A percentile compares a stretch with the other conserved stretches of the same genome.
Conservation (phyloP, 1,140 invertebrate species). For the Acromyrmex charruanus region DNA sequence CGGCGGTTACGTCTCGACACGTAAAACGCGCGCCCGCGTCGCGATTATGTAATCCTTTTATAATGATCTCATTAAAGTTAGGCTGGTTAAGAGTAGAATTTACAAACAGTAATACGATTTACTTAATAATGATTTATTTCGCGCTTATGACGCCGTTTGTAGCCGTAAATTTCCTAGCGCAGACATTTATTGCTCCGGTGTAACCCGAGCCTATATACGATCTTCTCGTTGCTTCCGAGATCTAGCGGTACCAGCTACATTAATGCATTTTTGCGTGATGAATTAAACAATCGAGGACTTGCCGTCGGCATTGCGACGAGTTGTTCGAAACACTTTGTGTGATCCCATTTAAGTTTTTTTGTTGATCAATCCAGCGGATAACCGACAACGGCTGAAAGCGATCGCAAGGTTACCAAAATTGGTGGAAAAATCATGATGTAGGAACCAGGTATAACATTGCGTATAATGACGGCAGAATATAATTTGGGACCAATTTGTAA, state of each 20-base stretch:
- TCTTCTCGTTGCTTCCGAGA: constrained; percentile 41
- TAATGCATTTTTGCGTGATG: constrained; percentile 21
- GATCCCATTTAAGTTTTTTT: not conserved
- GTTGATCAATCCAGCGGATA: not conserved
- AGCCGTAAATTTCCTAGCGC: constrained; percentile 65
- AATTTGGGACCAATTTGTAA: no score
- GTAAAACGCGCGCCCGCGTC: constrained; percentile 17
- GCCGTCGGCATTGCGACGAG: no score
- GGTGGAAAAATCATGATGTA: not conserved
- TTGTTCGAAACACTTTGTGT: not conserved
- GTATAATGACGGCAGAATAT: no score
- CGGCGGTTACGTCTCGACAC: not conserved
- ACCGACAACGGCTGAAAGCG: not conserved
- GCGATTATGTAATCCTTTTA: constrained; percentile 68
- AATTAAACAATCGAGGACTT: constrained; percentile 28
- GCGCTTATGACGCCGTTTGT: constrained; percentile 56
- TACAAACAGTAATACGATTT: constrained; percentile 76
- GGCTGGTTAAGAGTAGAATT: constrained; percentile 68
- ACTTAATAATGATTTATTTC: constrained; percentile 76
- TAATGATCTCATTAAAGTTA: constrained; percentile 74
- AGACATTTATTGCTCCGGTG: constrained; percentile 65
- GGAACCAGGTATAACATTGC: no score
- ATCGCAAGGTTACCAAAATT: not conserved
- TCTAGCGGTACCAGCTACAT: constrained; percentile 27
- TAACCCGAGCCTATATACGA: constrained; percentile 48